Evolutionary conservation across 1,140 invertebrate species (phyloP), one percentile per base, ranked within the genome.

Genomic region (Kradibia gibbosae): DNA sequence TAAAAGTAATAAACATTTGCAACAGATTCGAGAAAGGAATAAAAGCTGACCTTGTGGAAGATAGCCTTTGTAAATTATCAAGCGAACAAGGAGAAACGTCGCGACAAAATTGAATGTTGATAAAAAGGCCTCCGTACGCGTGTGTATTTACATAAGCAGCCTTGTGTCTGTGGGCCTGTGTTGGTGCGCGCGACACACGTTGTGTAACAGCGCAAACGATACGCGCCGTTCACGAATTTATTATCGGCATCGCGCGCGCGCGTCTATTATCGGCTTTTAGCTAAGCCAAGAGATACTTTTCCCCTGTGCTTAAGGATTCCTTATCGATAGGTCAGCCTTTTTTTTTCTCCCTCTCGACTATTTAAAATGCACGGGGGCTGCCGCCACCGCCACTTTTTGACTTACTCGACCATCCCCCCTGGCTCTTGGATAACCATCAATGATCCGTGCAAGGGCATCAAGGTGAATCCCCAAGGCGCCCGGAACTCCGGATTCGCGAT

Each of bases 221-320:
- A 55, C 73, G 53, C 36, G 39, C 34, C 74, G 74, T 77, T 77
- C 36, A 42, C 25, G 42, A 77, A 77, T 77, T 77, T 65, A 48
- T 77, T 77, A 77, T 77, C 74, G 25, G 10, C 20, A 39, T 31
- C 48, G 48, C 71, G 71, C 48, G 48, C 45, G 65, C n/a, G n/a
- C 62, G 62, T 15, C 57, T 22, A 62, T 67, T 39, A 34, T 67
- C 62, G 36, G 22, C 34, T 67, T 67, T 39, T 22, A 39, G 20
- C 34, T n/a, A 67, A n/a, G 20, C 62, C 20, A 67, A 36, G 13
- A 67, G 34, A 67, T 67, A 39, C 28, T 15, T 67, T 67, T 15
- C 20, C 22, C 36, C 15, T 4, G 4, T 39, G 13, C 48, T 15
- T 20, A 17, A 17, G n/a, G 15, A 7, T 45, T 53, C 31, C 15